phyloP scores from a whole-genome alignment of 2,113 vertebrate species.

The Verasper variegatus region DNA sequence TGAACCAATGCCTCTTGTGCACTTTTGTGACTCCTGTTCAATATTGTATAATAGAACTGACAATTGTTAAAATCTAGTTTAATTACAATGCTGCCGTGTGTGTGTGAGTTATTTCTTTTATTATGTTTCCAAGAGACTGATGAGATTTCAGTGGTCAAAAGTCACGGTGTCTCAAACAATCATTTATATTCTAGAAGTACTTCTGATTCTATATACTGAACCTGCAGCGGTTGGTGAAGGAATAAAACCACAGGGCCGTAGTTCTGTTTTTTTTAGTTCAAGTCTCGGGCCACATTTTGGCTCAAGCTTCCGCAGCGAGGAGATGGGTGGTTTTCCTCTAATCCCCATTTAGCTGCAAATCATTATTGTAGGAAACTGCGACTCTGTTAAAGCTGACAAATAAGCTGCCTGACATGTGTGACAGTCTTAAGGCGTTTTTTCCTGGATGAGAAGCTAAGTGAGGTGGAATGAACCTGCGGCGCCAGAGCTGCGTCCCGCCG shows the following conservation, averaged over 20 bases:
- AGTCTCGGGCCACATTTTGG: background rate
- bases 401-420: slow-evolving; percentile 22
- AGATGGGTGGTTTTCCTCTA: slow-evolving; percentile 21
- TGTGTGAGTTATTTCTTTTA: slow-evolving; percentile 25
- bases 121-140: no score
- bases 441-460: slow-evolving; percentile 38
- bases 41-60: slow-evolving; percentile 88
- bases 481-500: slow-evolving; percentile 23
- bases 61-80: slow-evolving; percentile 92
- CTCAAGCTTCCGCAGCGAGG: background rate
- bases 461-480: slow-evolving; percentile 36
- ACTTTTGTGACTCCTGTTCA: slow-evolving; percentile 87
- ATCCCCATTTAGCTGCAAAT: slow-evolving; percentile 3
- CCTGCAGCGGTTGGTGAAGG: no score
- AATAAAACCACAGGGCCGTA: no score
- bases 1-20: slow-evolving; percentile 76
- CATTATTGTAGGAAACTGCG: background rate
- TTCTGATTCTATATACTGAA: no score
- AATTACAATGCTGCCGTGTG: slow-evolving; percentile 77
- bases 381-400: slow-evolving; percentile 11
- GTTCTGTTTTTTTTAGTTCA: background rate
- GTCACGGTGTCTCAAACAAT: no score
- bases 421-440: slow-evolving; percentile 31
- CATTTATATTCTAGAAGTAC: no score
- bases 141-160: no score